Base-by-base conservation (phyloP, 2,113 vertebrate genomes). In the Dicerorhinus sumatrensis region DNA sequence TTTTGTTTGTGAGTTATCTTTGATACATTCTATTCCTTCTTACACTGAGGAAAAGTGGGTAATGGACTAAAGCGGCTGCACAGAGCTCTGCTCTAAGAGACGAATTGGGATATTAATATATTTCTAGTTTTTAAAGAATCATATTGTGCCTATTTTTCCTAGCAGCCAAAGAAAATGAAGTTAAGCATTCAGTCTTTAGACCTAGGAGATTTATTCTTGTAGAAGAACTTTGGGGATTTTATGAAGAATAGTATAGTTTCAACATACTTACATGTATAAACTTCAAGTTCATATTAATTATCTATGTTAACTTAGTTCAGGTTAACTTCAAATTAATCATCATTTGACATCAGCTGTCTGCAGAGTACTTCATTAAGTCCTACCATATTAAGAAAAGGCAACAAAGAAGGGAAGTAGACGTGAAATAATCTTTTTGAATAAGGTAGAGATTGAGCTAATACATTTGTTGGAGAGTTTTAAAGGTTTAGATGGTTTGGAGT, bases 121-220 rank as follows among this genome's bases (percentile, higher is more conserved):
- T 79, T 89, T 94, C 33, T 73, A 70, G 2, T 76, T 89, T 85
- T 81, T 81, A 67, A 60, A 92, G 60, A 94, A 42, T 92, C 27
- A 33, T 31, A 36, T 12, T 56, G 8, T 10, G 1, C 13, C 72
- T 84, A 18, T 81, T 54, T 72, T 60, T 51, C 13, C 58, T 96
- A 72, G 25, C 8, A 90, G 8, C 20, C 27, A 86, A 84, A 58
- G 67, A 73, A 96, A 95, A 95, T 70, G 17, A 95, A 77, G 42
- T 83, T 31, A 73, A 39, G 18, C 5, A 25, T 92, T 85, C 16
- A 72, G 48, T 60, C 25, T 91, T 93, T 63, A 93, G 29, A 90
- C 2, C 2, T 46, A 76, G 5, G 13, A 1, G 8, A 92, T 77
- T 87, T 72, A 65, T 95, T 83, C 29, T 91, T 42, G 0, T 29